These are phyloP conservation scores for Drosophila melanogaster DNA, from an alignment of 1,140 invertebrate genomes.

Conservation along the genomic window Release_6_plus_ISO1_MT NT_033777.3:8139001-8139500, in stretches of 20 bases:
- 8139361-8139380: slow-evolving; percentile 33
- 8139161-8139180: slow-evolving; percentile 83
- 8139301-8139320: slow-evolving; percentile 66
- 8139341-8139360: slow-evolving; percentile 66
- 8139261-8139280: slow-evolving; percentile 69
- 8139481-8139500: neutral
- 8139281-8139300: neutral
- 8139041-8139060: slow-evolving; percentile 60
- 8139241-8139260: slow-evolving; percentile 70
- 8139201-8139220: neutral
- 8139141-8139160: slow-evolving; percentile 84
- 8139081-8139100: slow-evolving; percentile 60
- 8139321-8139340: slow-evolving; percentile 63
- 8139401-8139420: slow-evolving; percentile 9
- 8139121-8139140: slow-evolving; percentile 83
- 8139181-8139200: slow-evolving; percentile 36
- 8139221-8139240: slow-evolving; percentile 34
- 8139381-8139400: slow-evolving; percentile 45
- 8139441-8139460: neutral
- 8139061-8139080: slow-evolving; percentile 83
- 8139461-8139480: too few species aligned
- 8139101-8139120: slow-evolving; percentile 51
- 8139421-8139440: too few species aligned
- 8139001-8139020: slow-evolving; percentile 77
- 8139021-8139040: slow-evolving; percentile 45